These are phyloP conservation scores for Malurus elegans DNA, from an alignment of 2,113 vertebrate species.

Conservation along the genomic window DNA sequence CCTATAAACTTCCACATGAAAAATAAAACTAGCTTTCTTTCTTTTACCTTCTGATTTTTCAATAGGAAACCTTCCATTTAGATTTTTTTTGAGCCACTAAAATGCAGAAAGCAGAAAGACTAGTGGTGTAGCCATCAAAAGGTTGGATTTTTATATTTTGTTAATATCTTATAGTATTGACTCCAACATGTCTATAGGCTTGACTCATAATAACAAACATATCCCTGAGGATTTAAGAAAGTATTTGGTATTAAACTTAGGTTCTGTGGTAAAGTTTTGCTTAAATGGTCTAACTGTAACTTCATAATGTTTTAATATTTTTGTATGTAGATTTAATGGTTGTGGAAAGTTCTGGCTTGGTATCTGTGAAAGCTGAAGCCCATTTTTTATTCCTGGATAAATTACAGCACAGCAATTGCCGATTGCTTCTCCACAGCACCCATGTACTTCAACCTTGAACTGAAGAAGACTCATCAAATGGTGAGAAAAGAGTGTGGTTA, in stretches of 20 bases:
- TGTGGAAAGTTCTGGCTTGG: not conserved
- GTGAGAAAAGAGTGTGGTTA: constrained; percentile 6
- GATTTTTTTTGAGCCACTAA: not conserved
- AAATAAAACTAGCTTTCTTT: not conserved
- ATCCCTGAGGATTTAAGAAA: not conserved
- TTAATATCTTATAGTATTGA: not conserved
- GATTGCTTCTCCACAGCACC: not conserved
- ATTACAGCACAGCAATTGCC: constrained; percentile 36
- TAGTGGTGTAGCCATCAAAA: not conserved
- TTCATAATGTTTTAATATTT: not conserved
- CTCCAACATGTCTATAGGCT: not conserved
- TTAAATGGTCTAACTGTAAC: not conserved
- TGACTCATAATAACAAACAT: not conserved
- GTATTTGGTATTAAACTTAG: not conserved
- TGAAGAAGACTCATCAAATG: not conserved
- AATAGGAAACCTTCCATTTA: not conserved
- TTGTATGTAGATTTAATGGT: not conserved
- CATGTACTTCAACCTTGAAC: constrained; percentile 4
- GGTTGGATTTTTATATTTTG: not conserved
- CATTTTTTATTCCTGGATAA: constrained; percentile 32
- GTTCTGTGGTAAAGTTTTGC: not conserved
- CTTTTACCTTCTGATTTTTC: not conserved
- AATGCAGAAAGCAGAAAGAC: not conserved
- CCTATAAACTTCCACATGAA: not conserved
- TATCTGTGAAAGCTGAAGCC: constrained; percentile 29